Evolutionary conservation across 2,113 vertebrate genomes (phyloP).

Genomic region (Corythaixoides concolor): DNA sequence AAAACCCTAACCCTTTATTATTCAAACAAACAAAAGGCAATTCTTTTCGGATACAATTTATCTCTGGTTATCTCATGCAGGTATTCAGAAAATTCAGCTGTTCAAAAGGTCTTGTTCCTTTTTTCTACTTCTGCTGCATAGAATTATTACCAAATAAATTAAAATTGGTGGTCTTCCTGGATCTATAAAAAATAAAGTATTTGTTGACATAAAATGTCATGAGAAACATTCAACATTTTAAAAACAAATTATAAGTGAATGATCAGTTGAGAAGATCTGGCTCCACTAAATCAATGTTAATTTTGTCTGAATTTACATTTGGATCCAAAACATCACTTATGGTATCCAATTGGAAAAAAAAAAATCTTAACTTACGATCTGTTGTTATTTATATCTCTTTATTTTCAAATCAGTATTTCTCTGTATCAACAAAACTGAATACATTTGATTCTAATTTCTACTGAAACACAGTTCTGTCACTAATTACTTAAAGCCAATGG

Average conservation of each 20-base stretch:
- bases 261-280: not conserved
- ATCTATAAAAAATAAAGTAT: not conserved
- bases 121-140: not conserved
- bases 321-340: not conserved
- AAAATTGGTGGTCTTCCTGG: not conserved
- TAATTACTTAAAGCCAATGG: not conserved
- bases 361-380: not conserved
- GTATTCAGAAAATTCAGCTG: slow-evolving; percentile 45
- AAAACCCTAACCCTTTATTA: not conserved
- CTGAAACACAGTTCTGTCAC: not conserved
- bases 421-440: not conserved
- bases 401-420: not conserved
- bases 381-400: not conserved
- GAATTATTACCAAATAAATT: not conserved
- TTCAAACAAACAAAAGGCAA: slow-evolving; percentile 19
- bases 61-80: slow-evolving; percentile 23
- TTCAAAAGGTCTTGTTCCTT: not conserved
- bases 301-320: not conserved
- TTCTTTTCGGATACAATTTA: not conserved
- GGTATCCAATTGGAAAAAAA: not conserved
- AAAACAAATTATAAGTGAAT: not conserved
- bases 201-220: not conserved
- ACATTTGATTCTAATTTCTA: not conserved
- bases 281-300: not conserved
- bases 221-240: not conserved